Evolutionary conservation across 2,113 vertebrate species (phyloP).

Genomic region (Gallinago undulata): DNA sequence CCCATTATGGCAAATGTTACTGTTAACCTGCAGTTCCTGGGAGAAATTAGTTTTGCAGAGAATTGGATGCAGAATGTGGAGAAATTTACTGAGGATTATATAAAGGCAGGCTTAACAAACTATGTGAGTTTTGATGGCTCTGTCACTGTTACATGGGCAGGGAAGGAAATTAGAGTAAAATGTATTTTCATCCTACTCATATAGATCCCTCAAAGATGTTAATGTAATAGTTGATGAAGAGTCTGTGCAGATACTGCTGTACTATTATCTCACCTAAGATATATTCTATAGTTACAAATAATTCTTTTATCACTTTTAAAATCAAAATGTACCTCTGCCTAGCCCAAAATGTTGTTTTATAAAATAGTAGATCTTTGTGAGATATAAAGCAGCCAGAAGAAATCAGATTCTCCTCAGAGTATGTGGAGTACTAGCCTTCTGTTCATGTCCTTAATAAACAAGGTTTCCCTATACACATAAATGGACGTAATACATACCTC

Average conservation of each 20-base stretch:
- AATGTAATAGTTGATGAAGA: background rate
- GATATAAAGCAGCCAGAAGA: background rate
- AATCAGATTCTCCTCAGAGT: background rate
- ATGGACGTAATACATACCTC: background rate
- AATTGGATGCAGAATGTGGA: background rate
- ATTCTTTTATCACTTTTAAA: background rate
- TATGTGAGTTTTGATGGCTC: background rate
- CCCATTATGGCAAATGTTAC: background rate
- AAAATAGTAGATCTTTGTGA: background rate
- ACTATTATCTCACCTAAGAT: background rate
- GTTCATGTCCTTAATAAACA: background rate
- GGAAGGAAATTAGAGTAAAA: background rate
- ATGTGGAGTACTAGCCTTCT: background rate
- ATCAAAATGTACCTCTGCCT: background rate
- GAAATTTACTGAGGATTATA: background rate
- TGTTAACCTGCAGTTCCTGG: background rate
- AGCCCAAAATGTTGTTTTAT: background rate
- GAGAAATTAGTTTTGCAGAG: background rate
- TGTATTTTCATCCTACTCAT: conserved; percentile 12
- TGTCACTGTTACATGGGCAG: background rate
- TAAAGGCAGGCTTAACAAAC: background rate
- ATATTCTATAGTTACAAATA: background rate
- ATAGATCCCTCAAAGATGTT: background rate
- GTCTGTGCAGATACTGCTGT: background rate
- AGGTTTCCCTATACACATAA: background rate